Evolutionary conservation across 2,888 invertebrate species (phyloP).

Genomic region (Conops quadrifasciatus): DNA sequence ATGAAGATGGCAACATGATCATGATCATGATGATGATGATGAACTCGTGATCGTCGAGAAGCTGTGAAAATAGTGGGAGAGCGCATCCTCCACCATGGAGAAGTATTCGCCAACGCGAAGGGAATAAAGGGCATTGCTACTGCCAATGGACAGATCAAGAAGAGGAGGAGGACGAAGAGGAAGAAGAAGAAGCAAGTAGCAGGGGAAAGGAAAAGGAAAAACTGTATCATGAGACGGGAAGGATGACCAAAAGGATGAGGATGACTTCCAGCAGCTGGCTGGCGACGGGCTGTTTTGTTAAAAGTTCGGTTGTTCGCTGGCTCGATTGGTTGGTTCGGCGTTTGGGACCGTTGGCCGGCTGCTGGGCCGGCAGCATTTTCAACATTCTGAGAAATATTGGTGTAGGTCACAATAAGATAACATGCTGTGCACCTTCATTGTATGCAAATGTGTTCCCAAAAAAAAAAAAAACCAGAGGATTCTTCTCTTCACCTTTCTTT

Average conservation of each 20-base stretch:
- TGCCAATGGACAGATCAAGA: no score
- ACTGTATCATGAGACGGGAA: no score
- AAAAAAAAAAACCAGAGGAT: no score
- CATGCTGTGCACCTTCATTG: slow-evolving; percentile 66
- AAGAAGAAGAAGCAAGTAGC: no score
- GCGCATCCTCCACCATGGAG: no score
- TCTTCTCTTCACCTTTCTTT: slow-evolving; percentile 44
- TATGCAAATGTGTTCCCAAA: slow-evolving; percentile 63
- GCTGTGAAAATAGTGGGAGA: neutral
- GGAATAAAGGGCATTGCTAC: neutral
- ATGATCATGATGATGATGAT: slow-evolving; percentile 51
- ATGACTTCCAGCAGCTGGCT: neutral
- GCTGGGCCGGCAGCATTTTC: slow-evolving; percentile 43
- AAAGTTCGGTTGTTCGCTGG: neutral
- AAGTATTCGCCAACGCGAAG: no score
- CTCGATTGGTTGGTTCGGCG: no score
- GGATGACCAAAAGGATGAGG: no score
- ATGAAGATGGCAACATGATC: slow-evolving; percentile 44
- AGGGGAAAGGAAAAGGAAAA: neutral
- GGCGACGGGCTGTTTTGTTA: neutral
- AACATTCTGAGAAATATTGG: slow-evolving; percentile 66
- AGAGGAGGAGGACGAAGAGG: no score
- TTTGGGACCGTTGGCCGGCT: slow-evolving; percentile 14
- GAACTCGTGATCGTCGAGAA: slow-evolving; percentile 33
- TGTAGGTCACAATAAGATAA: slow-evolving; percentile 67